These are phyloP conservation scores for Agraylea sexmaculata DNA, from an alignment of 1,140 invertebrate genomes.

Conservation along the genomic window DNA sequence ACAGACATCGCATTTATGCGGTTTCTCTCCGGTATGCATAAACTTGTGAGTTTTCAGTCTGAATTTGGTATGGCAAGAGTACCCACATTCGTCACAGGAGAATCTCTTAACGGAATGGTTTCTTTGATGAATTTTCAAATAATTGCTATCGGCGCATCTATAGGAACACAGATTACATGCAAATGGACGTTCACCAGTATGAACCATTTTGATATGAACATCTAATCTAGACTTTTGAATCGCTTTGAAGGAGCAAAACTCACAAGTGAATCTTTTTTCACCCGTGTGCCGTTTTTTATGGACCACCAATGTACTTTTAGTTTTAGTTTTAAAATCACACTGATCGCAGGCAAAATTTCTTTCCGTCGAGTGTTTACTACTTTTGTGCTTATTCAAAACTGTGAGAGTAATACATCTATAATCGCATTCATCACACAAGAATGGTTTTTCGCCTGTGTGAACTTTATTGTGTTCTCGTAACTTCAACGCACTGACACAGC, in stretches of 20 bases:
- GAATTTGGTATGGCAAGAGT: slow-evolving; percentile 16
- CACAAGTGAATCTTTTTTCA: slow-evolving; percentile 15
- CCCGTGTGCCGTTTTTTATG: slow-evolving; percentile 16
- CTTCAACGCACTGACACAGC: slow-evolving; percentile 11
- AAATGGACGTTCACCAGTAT: slow-evolving; percentile 18
- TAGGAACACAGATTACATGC: slow-evolving; percentile 17
- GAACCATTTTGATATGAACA: slow-evolving; percentile 18
- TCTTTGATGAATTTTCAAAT: slow-evolving; percentile 16
- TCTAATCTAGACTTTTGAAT: slow-evolving; percentile 15
- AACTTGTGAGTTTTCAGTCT: slow-evolving; percentile 16
- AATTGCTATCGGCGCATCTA: slow-evolving; percentile 8
- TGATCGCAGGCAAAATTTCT: slow-evolving; percentile 16
- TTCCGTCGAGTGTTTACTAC: slow-evolving; percentile 16
- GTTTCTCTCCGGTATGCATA: slow-evolving; percentile 19
- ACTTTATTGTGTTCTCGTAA: slow-evolving; percentile 13
- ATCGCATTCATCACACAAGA: slow-evolving; percentile 14
- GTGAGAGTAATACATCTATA: slow-evolving; percentile 16
- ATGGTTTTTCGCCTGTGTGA: slow-evolving; percentile 14
- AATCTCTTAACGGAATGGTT: slow-evolving; percentile 15
- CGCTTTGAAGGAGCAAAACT: slow-evolving; percentile 16
- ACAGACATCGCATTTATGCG: slow-evolving; percentile 12
- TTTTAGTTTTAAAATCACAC: slow-evolving; percentile 17
- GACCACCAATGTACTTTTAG: slow-evolving; percentile 13
- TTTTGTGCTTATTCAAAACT: slow-evolving; percentile 17
- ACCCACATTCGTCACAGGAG: slow-evolving; percentile 17